Evolutionary conservation across 2,113 vertebrate species (phyloP).

Genomic region (Syngnathus scovelli): DNA sequence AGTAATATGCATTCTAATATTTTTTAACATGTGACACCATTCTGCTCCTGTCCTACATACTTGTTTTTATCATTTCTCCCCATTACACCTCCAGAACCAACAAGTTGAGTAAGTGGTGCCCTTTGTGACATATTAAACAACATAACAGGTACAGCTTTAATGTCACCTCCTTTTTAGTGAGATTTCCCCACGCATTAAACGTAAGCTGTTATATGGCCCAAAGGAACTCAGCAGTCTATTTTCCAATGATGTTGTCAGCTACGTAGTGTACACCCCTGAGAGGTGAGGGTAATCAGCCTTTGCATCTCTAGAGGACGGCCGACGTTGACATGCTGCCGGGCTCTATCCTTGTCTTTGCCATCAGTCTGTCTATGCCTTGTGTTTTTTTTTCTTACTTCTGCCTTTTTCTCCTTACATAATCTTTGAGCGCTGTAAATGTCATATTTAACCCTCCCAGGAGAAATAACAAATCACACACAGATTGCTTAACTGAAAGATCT

Average conservation of each 20-base stretch:
- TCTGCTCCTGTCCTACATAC: slow-evolving; percentile 6
- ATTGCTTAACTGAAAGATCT: background rate
- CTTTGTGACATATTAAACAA: slow-evolving; percentile 47
- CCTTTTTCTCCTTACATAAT: slow-evolving; percentile 5
- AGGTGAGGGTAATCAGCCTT: slow-evolving; percentile 73
- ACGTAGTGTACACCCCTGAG: slow-evolving; percentile 69
- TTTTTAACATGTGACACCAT: slow-evolving; percentile 11
- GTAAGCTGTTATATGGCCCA: slow-evolving; percentile 72
- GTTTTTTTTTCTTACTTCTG: slow-evolving; percentile 15
- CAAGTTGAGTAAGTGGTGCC: slow-evolving; percentile 32
- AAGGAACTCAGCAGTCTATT: slow-evolving; percentile 70
- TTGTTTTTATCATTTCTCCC: slow-evolving; percentile 16
- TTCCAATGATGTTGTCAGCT: slow-evolving; percentile 76
- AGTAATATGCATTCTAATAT: slow-evolving; percentile 1
- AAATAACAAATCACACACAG: slow-evolving; percentile 7
- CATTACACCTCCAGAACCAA: slow-evolving; percentile 20
- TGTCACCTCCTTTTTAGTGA: slow-evolving; percentile 68
- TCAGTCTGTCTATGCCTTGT: slow-evolving; percentile 16
- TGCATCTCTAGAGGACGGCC: slow-evolving; percentile 69
- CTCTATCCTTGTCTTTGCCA: slow-evolving; percentile 51
- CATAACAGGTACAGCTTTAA: slow-evolving; percentile 37
- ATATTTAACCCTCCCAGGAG: slow-evolving; percentile 15
- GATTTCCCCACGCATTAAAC: slow-evolving; percentile 59
- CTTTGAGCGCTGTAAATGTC: slow-evolving; percentile 2
- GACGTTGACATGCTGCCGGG: slow-evolving; percentile 47